Conservation (phyloP, 2,888 invertebrate genomes). For the Drosophila picticornis region DNA sequence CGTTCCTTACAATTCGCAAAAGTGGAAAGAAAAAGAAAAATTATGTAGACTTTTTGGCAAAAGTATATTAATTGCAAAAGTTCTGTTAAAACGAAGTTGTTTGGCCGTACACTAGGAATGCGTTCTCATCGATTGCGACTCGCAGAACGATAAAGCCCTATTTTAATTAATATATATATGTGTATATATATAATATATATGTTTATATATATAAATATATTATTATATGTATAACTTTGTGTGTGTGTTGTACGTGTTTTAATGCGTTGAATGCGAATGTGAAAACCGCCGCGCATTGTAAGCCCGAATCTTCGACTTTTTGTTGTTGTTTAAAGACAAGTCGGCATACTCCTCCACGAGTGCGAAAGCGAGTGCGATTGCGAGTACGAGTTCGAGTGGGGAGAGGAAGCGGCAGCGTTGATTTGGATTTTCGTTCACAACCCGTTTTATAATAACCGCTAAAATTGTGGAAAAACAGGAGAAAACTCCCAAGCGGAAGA, state of each 20-base stretch:
- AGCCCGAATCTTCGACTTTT: slow-evolving; percentile 41
- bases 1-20: slow-evolving; percentile 72
- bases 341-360: slow-evolving; percentile 11
- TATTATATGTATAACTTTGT: slow-evolving; percentile 18
- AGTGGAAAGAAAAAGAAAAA: slow-evolving; percentile 63
- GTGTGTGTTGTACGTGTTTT: slow-evolving; percentile 50
- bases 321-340: slow-evolving; percentile 34
- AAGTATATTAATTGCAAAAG: slow-evolving; percentile 37
- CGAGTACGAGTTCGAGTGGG: not conserved
- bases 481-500: slow-evolving; percentile 85
- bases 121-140: slow-evolving; percentile 22
- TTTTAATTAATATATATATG: slow-evolving; percentile 19
- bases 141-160: slow-evolving; percentile 8
- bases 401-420: slow-evolving; percentile 12
- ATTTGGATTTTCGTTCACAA: slow-evolving; percentile 50
- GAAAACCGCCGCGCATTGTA: slow-evolving; percentile 67
- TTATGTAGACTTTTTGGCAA: slow-evolving; percentile 60
- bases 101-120: slow-evolving; percentile 7
- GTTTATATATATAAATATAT: slow-evolving; percentile 22
- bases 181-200: slow-evolving; percentile 23
- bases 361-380: not conserved
- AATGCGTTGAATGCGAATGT: slow-evolving; percentile 53
- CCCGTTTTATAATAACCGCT: slow-evolving; percentile 79
- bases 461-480: slow-evolving; percentile 85
- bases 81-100: slow-evolving; percentile 22